phyloP scores from a whole-genome alignment of 2,113 vertebrate genomes.

The Xenopus laevis region DNA sequence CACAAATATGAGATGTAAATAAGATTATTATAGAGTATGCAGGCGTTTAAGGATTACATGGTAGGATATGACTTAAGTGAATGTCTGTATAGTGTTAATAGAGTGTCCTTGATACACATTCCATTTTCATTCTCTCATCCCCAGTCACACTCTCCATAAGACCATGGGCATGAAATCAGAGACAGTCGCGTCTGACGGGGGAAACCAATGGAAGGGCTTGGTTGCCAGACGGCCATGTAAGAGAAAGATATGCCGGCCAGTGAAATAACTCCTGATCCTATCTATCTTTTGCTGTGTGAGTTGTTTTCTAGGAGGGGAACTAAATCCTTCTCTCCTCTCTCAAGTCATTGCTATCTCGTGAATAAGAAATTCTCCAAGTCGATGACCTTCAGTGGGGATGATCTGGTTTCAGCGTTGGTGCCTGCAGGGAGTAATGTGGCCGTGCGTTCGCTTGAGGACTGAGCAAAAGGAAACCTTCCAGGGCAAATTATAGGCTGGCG shows the following conservation, averaged over 20 bases:
- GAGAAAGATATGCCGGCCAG: conserved; percentile 33
- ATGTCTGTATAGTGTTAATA: conserved; percentile 10
- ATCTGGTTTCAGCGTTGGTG: conserved; percentile 11
- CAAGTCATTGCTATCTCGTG: conserved; percentile 16
- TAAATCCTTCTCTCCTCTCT: conserved; percentile 13
- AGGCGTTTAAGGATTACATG: not conserved
- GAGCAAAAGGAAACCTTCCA: too few species aligned
- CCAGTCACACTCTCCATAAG: conserved; percentile 16
- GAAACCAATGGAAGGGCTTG: not conserved
- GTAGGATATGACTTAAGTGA: conserved; percentile 11
- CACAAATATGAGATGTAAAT: not conserved
- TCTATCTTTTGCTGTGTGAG: conserved; percentile 38
- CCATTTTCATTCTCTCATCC: conserved; percentile 1
- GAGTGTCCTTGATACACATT: conserved; percentile 30
- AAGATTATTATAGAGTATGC: not conserved
- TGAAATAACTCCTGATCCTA: conserved; percentile 9
- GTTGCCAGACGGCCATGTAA: conserved; percentile 36
- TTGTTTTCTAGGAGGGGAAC: conserved; percentile 26
- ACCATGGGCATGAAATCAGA: conserved; percentile 26
- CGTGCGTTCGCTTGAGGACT: too few species aligned
- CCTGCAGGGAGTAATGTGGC: too few species aligned
- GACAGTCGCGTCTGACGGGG: conserved; percentile 1
- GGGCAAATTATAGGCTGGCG: too few species aligned
- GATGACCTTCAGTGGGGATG: conserved; percentile 17
- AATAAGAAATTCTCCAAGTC: conserved; percentile 15